Evolutionary conservation across 2,888 invertebrate genomes (phyloP), one percentile per base, ranked within the genome.

Genomic region (Matsumyia berberina): DNA sequence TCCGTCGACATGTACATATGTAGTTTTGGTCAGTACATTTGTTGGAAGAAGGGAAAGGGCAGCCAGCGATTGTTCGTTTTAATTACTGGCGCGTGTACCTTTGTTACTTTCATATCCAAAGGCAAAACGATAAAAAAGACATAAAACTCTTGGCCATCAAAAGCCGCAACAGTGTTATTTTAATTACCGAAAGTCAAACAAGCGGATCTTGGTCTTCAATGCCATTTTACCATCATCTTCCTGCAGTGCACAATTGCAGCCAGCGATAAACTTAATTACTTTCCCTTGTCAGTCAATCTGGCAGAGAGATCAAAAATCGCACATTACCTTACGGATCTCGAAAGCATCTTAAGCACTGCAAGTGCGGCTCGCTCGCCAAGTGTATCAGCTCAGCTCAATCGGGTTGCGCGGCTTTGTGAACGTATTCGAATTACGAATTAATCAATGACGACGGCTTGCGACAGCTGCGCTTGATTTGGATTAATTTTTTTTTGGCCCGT

Each of bases 131-230:
- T 66, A 79, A 80, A 66, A 33, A 46, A 49, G 57, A 72, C 67
- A 79, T 79, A 55, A 78, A 72, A 73, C 74, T 55, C 64, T 55
- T 51, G 55, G 33, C 70, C 55, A 79, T 79, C 58, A 64, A 64
- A 74, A 66, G 53, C 53, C 51, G 69, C 67, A 66, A 81, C 74
- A 73, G 86, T 73, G 81, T 81, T 76, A 55, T 72, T 81, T 86
- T 86, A 86, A 86, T 86, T 72, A 81, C 81, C 86, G 86, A 86
- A 86, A 86, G 86, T 86, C 72, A 86, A 77, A 86, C 72, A 81
- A 76, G 77, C 81, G 76, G 76, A 81, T 86, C 80, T 81, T 72
- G 72, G 76, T 66, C 70, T 80, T 67, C 74, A 74, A 76, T 49
- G 66, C 76, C 62, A 53, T 49, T 67, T 62, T 46, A 29, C 60